Conservation (phyloP, 2,113 vertebrate species). For the Takifugu flavidus region DNA sequence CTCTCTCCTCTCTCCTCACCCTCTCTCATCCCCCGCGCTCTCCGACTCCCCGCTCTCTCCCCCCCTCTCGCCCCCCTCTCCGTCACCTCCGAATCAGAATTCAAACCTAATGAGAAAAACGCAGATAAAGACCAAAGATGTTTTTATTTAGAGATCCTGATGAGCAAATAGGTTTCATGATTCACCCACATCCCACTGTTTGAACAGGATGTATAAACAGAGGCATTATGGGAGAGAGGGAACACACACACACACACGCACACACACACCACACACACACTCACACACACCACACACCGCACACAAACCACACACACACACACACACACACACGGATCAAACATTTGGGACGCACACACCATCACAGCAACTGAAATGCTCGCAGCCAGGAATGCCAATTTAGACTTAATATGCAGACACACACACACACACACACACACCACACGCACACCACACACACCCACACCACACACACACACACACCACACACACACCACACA, state of each 20-base stretch:
- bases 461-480: constrained; percentile 10
- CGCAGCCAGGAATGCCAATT: constrained; percentile 51
- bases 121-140: no score
- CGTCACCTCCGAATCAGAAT: no score
- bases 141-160: background rate
- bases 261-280: constrained; percentile 24
- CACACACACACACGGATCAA: constrained; percentile 15
- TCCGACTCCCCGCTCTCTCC: no score
- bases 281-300: no score
- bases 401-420: constrained; percentile 45
- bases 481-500: no score
- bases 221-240: constrained; percentile 7
- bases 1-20: no score
- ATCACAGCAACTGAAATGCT: constrained; percentile 30
- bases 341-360: constrained; percentile 23
- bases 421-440: constrained; percentile 23
- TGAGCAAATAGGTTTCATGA: background rate
- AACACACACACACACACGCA: constrained; percentile 18
- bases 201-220: constrained; percentile 19
- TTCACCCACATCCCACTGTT: background rate
- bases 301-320: constrained; percentile 29
- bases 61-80: no score
- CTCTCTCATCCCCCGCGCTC: no score
- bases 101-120: no score
- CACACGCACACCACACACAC: constrained; percentile 12